Base-by-base conservation (phyloP, 2,113 vertebrate species). In the Gulo gulo region DNA sequence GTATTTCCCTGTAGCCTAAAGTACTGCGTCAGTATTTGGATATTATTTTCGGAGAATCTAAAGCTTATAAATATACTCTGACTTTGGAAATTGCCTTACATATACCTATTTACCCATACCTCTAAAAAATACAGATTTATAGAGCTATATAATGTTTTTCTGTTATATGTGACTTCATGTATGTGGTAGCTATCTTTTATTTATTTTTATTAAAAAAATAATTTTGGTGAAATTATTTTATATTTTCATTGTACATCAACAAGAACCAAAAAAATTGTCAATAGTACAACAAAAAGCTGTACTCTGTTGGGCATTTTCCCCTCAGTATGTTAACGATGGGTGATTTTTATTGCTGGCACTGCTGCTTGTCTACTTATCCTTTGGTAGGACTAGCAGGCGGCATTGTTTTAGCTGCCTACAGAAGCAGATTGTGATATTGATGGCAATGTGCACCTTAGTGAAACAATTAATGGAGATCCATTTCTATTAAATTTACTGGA, bases 401-500 rank as follows among this genome's bases (percentile, higher is more conserved):
- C 45, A 36, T 82, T 85, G 65, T 86, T 67, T 39, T 42, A 89
- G 20, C n/a, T 94, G 26, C 71, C 26, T 36, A 50, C 42, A 76
- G 65, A 93, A 88, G 29, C 11, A 45, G 36, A 87, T 26, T 79
- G 8, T 87, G 24, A 52, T 94, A 78, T 42, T 81, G 42, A 82
- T 71, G 23, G n/a, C 91, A 90, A 63, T 67, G 31, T 50, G 26
- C 26, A 78, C 23, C 13, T 55, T 83, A 89, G 69, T 83, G 78
- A 97, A 93, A 91, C 31, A 92, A 83, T 87, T 26, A 97, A 45
- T 55, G 52, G 59, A 9, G 15, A 67, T 93, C 21, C 42, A 86
- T 85, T 93, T 95, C 45, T 89, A 36, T 92, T 86, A 97, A 69
- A 93, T 83, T 86, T 80, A 90, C 26, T 96, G 10, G 2, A 16